phyloP scores from a whole-genome alignment of 2,113 vertebrate species.

The Gnathonemus echidnorhynchus region DNA sequence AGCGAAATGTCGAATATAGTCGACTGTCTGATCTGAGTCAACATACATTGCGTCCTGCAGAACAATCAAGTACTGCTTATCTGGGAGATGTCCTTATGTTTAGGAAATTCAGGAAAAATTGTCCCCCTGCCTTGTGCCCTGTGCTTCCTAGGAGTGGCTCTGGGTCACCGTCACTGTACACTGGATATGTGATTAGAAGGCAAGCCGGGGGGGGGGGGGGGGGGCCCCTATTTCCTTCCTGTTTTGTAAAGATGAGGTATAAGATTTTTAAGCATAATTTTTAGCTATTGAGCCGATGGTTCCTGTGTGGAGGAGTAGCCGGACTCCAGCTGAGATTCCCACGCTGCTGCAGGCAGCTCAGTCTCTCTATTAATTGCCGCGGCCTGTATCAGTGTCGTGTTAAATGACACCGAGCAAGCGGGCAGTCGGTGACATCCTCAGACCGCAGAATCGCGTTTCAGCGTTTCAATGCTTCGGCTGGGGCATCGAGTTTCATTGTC shows the following conservation, averaged over 20 bases:
- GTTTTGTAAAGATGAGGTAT: background rate
- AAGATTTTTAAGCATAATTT: background rate
- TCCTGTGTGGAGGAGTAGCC: background rate
- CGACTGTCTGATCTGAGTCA: background rate
- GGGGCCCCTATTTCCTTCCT: background rate
- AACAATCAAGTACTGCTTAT: background rate
- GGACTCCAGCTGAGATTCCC: background rate
- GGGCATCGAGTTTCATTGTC: background rate
- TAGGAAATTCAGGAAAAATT: background rate
- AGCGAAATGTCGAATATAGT: background rate
- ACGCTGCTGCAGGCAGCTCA: background rate
- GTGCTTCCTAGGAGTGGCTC: background rate
- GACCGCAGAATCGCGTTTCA: background rate
- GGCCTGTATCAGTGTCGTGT: conserved; percentile 5
- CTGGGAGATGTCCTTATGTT: background rate
- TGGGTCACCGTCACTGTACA: background rate
- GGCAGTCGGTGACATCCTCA: background rate
- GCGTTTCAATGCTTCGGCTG: background rate
- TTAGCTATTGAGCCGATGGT: background rate
- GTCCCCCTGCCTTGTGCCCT: background rate
- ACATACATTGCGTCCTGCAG: background rate
- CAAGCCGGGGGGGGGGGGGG: background rate
- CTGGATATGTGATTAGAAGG: background rate
- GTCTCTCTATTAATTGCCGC: conserved; percentile 9
- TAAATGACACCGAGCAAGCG: background rate